These are phyloP conservation scores for Hydrolagus colliei DNA, from an alignment of 2,797 vertebrate species.

Conservation along the genomic window DNA sequence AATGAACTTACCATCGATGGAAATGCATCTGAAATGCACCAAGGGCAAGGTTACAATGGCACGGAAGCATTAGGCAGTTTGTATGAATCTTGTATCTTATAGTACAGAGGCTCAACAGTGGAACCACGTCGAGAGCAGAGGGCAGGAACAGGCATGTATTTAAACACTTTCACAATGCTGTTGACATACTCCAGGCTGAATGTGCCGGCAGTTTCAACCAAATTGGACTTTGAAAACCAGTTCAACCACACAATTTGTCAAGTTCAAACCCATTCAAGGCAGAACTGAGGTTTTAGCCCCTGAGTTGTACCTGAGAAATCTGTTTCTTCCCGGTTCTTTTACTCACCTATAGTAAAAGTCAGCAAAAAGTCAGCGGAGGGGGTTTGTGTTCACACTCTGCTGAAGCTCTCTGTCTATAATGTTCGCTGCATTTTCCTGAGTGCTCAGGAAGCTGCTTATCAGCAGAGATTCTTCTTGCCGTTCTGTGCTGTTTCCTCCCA, in stretches of 20 bases:
- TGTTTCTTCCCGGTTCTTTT: neutral
- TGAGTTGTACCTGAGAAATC: neutral
- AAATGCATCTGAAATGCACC: constrained; percentile 9
- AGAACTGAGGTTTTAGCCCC: neutral
- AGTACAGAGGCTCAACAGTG: neutral
- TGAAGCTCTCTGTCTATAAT: constrained; percentile 13
- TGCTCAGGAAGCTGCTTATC: constrained; percentile 33
- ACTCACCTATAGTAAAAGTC: neutral
- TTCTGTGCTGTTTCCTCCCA: constrained; percentile 36
- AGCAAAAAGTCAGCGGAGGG: neutral
- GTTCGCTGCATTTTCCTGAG: constrained; percentile 24
- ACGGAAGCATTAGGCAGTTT: neutral
- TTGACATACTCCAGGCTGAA: constrained; percentile 9
- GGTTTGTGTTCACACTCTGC: neutral
- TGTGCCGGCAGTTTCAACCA: neutral
- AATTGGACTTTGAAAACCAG: constrained; percentile 31
- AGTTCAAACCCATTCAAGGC: constrained; percentile 27
- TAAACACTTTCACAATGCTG: constrained; percentile 22
- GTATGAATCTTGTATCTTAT: constrained; percentile 10
- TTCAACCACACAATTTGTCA: constrained; percentile 18
- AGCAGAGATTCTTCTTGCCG: constrained; percentile 31
- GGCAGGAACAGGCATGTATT: constrained; percentile 28
- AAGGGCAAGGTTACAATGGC: neutral
- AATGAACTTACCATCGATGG: constrained; percentile 7
- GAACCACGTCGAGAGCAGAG: neutral